A percentile compares a stretch with the other conserved stretches of the same genome.
Evolutionary conservation across 2,113 vertebrate genomes (phyloP).

Genomic region (Indri indri): DNA sequence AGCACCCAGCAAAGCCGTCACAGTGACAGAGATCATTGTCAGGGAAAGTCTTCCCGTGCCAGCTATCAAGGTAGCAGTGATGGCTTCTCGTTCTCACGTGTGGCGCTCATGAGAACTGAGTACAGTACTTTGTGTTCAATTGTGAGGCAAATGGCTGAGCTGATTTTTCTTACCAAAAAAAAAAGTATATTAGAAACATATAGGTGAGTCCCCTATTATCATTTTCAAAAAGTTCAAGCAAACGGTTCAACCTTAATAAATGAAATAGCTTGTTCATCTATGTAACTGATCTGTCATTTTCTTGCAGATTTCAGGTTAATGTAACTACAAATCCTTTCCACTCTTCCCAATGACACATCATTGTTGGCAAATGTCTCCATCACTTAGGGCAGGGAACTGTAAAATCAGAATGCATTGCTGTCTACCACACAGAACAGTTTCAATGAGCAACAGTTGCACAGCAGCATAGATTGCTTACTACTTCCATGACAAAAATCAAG

Average conservation of each 20-base stretch:
- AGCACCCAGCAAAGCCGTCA: neutral
- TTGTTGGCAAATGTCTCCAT: neutral
- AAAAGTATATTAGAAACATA: neutral
- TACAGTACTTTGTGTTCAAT: too few species aligned
- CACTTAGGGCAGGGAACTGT: neutral
- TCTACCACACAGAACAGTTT: neutral
- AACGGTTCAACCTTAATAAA: neutral
- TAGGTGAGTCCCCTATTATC: neutral
- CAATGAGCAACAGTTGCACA: neutral
- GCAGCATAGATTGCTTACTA: neutral
- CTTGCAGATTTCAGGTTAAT: neutral
- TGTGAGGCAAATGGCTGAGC: neutral
- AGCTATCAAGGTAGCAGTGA: neutral
- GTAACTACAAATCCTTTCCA: neutral
- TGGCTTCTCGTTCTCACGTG: neutral
- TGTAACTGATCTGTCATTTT: neutral
- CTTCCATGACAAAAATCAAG: neutral
- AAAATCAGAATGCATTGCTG: neutral
- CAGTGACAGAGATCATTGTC: neutral
- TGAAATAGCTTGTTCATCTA: neutral
- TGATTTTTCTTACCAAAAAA: neutral
- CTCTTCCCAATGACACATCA: neutral
- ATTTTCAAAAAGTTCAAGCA: neutral
- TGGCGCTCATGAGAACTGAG: neutral
- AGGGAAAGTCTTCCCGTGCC: neutral